A percentile compares a stretch with the other conserved stretches of the same genome.
Conservation (phyloP, 1,140 invertebrate genomes). For the Antheraea pernyi region DNA sequence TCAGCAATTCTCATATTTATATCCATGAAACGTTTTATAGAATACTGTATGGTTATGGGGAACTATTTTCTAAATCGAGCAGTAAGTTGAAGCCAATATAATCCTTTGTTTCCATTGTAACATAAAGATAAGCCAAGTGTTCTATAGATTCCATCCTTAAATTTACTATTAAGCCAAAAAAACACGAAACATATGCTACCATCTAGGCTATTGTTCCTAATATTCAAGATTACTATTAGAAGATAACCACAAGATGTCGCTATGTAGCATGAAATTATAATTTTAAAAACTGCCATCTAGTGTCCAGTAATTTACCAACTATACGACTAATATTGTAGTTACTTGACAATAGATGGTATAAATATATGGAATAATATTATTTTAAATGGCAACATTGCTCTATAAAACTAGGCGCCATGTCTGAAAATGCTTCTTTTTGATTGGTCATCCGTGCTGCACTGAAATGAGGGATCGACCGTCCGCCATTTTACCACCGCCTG, state of each 20-base stretch:
- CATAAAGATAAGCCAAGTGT: too few relatives aligned
- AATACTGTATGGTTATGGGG: too few relatives aligned
- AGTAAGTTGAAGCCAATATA: too few relatives aligned
- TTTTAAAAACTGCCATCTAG: conserved; percentile 4
- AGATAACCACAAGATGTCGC: background rate
- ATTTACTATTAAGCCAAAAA: too few relatives aligned
- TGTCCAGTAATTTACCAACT: background rate
- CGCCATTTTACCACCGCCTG: conserved; percentile 59
- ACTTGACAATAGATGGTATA: conserved; percentile 26
- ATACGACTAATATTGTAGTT: background rate
- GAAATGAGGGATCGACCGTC: conserved; percentile 29
- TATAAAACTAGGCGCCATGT: conserved; percentile 59
- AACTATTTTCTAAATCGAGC: too few relatives aligned
- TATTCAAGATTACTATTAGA: background rate
- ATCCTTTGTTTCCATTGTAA: too few relatives aligned
- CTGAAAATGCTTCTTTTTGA: conserved; percentile 58
- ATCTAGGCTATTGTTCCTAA: background rate
- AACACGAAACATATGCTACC: background rate
- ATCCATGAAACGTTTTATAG: too few relatives aligned
- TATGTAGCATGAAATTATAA: background rate
- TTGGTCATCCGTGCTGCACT: conserved; percentile 49
- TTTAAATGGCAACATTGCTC: conserved; percentile 45
- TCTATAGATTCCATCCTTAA: too few relatives aligned
- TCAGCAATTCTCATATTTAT: too few relatives aligned
- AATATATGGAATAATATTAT: conserved; percentile 15